Base-by-base conservation (phyloP, 2,888 invertebrate species). In the Acheta domesticus region DNA sequence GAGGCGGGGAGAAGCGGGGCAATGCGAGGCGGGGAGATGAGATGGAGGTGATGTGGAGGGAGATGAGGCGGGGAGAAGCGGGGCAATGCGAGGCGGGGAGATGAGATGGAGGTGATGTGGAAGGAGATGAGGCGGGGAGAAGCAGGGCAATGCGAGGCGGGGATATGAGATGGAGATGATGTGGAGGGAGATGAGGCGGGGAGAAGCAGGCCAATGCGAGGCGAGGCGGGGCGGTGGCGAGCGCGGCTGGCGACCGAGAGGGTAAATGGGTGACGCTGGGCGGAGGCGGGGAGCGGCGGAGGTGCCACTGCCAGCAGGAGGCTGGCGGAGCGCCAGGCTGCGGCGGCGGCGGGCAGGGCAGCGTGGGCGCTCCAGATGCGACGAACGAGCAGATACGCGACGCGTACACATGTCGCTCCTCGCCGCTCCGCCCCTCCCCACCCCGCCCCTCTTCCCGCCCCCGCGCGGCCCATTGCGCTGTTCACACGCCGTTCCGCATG, bases 101-200 rank as follows among this genome's bases (percentile, higher is more conserved):
- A 79, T 19, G 75, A 75, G 23, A 76, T 50, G 11, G 79, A 12
- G 74, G 79, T 12, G 74, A 79, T 19, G 75, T 75, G 23, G 76
- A 48, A 76, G 48, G 36, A 49, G 75, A 14, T 19, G 20, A 48
- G 19, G 75, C 20, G 79, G 12, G 74, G 79, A n/a, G 74, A 79
- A 12, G 75, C 77, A 8, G 36, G 2, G 23, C 2, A 4, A 23
- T 2, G 23, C 2, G 23, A 2, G 23, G 23, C 23, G 23, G 23
- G 36, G 36, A 36, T 36, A 8, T 5, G 36, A 36, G 36, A 8
- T 8, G 36, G 36, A 8, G 5, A 36, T n/a, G 1, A 36, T 36
- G 36, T 36, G 36, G 36, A 36, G 36, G 36, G 36, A 36, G 36
- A 8, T 1, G 5, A 36, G 36, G 36, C 36, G 5, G 5, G 36